A percentile compares a stretch with the other conserved stretches of the same genome.
Conservation (phyloP, 2,888 invertebrate genomes). For the Aphodius sticticus region DNA sequence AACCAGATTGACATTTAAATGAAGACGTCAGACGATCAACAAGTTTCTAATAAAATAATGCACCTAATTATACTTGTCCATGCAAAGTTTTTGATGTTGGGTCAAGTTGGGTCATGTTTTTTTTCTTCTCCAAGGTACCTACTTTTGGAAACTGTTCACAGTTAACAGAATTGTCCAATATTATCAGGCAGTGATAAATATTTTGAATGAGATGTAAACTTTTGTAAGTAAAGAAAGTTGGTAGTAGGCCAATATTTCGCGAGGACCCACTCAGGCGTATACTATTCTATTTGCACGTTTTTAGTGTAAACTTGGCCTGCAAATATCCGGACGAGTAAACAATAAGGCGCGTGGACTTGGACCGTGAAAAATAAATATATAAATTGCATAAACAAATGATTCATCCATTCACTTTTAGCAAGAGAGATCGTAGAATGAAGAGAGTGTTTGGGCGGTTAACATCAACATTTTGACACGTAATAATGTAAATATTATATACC, state of each 20-base stretch:
- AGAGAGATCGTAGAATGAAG: neutral
- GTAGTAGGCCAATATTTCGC: neutral
- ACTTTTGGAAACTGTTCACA: too few species aligned
- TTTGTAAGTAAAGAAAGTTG: neutral
- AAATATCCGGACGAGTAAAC: neutral
- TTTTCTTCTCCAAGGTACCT: too few species aligned
- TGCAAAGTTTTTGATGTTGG: too few species aligned
- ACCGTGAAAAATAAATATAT: neutral
- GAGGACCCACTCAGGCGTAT: neutral
- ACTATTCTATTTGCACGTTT: neutral
- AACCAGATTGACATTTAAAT: neutral
- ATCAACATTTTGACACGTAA: neutral
- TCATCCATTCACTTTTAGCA: neutral
- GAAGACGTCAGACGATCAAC: neutral
- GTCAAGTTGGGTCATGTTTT: too few species aligned
- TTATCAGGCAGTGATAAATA: too few species aligned
- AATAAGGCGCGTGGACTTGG: neutral
- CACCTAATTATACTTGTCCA: too few species aligned
- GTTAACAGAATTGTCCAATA: too few species aligned
- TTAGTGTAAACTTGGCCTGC: neutral
- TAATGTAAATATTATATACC: too few species aligned
- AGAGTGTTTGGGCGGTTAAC: neutral
- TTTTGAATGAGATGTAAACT: too few species aligned
- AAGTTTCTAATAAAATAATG: too few species aligned
- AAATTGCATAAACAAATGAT: neutral